phyloP scores from a whole-genome alignment of 1,140 invertebrate genomes.

The Lutraria rhynchaena region DNA sequence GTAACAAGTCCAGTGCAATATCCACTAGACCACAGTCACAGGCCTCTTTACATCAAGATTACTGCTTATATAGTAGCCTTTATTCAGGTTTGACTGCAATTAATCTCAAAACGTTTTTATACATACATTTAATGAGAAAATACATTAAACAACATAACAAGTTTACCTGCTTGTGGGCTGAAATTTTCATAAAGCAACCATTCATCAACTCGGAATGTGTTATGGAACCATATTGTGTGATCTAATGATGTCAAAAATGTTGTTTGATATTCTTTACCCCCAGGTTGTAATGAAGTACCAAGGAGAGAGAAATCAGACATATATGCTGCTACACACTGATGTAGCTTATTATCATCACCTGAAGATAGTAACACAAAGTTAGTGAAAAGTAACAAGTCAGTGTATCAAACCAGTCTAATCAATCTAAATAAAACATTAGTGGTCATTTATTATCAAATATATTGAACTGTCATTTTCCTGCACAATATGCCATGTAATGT shows the following conservation, averaged over 20 bases:
- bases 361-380: background rate
- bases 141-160: background rate
- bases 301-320: conserved; percentile 69
- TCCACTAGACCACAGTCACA: too few relatives aligned
- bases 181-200: conserved; percentile 74
- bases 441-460: too few relatives aligned
- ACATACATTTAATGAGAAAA: background rate
- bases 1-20: too few relatives aligned
- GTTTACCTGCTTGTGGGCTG: conserved; percentile 67
- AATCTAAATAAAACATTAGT: background rate
- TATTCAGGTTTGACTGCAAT: too few relatives aligned
- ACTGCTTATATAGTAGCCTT: too few relatives aligned
- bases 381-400: background rate
- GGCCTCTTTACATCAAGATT: too few relatives aligned
- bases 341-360: conserved; percentile 74
- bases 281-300: conserved; percentile 61
- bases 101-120: too few relatives aligned
- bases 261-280: conserved; percentile 30
- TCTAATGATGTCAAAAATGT: conserved; percentile 70
- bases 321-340: conserved; percentile 72
- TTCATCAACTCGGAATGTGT: conserved; percentile 67
- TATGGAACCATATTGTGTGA: conserved; percentile 75
- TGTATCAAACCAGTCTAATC: background rate
- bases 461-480: too few relatives aligned
- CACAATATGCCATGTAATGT: too few relatives aligned